A percentile compares a stretch with the other conserved stretches of the same genome.
These are phyloP conservation scores for Pomatorhinus ruficollis DNA, from an alignment of 2,113 vertebrate species.

Conservation along the genomic window DNA sequence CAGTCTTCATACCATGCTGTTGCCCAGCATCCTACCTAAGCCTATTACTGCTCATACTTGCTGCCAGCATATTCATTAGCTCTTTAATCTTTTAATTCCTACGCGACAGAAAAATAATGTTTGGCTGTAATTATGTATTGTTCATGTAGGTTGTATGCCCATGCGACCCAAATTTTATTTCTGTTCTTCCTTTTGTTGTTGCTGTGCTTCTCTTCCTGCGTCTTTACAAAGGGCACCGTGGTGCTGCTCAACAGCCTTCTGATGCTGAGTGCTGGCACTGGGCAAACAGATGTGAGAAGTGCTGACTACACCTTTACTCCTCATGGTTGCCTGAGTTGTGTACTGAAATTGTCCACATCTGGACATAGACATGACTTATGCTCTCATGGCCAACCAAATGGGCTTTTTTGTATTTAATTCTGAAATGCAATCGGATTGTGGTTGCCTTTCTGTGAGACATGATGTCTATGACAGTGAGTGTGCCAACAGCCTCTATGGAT, in stretches of 20 bases:
- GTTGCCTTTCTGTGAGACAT: not conserved
- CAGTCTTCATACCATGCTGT: not conserved
- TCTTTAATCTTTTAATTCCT: constrained; percentile 6
- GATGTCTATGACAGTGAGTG: not conserved
- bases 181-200: not conserved
- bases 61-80: not conserved
- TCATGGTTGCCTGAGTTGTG: not conserved
- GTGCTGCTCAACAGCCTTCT: not conserved
- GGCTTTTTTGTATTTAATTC: not conserved
- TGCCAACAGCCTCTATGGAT: not conserved
- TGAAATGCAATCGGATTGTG: not conserved
- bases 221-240: not conserved
- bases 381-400: not conserved
- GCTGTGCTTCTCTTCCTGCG: not conserved
- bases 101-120: not conserved
- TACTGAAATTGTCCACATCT: not conserved
- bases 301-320: not conserved
- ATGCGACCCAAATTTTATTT: not conserved
- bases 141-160: not conserved
- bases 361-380: not conserved
- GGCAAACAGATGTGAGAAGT: not conserved
- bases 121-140: not conserved
- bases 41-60: not conserved
- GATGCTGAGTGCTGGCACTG: not conserved
- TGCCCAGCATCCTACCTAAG: not conserved